Evolutionary conservation across 2,888 invertebrate genomes (phyloP).

Genomic region (Desoria tigrina): DNA sequence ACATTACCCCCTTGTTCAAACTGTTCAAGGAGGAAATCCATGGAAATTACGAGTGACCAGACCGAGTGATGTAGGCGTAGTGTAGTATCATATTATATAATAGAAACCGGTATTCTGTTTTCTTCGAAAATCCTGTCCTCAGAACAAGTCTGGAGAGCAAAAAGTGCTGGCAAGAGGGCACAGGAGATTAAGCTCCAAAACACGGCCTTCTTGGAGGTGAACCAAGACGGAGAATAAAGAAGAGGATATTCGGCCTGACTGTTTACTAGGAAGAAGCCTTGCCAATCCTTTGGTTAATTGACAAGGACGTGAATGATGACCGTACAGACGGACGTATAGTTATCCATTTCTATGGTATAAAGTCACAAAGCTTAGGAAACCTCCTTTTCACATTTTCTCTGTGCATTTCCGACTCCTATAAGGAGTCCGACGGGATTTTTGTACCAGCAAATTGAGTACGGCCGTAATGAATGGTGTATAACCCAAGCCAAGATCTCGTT

Average conservation of each 20-base stretch:
- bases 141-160: background rate
- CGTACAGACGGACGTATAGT: background rate
- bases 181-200: slow-evolving; percentile 4
- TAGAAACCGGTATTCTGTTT: too few species aligned
- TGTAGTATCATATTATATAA: background rate
- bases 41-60: too few species aligned
- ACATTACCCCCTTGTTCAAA: too few species aligned
- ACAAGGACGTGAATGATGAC: slow-evolving; percentile 20
- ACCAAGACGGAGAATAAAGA: slow-evolving; percentile 11
- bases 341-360: background rate
- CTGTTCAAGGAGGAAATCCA: too few species aligned
- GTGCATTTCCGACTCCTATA: background rate
- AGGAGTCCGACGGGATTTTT: too few species aligned
- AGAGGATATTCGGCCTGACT: background rate
- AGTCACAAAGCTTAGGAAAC: background rate
- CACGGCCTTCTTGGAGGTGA: slow-evolving; percentile 15
- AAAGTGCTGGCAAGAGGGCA: slow-evolving; percentile 15
- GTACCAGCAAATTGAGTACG: too few species aligned
- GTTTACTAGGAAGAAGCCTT: background rate
- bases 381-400: background rate
- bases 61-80: background rate
- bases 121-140: too few species aligned
- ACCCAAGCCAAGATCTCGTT: too few species aligned
- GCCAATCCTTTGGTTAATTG: slow-evolving; percentile 21
- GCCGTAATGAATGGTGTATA: too few species aligned